These are phyloP conservation scores for Diabrotica balteata DNA, from an alignment of 2,888 invertebrate species.

Conservation along the genomic window DNA sequence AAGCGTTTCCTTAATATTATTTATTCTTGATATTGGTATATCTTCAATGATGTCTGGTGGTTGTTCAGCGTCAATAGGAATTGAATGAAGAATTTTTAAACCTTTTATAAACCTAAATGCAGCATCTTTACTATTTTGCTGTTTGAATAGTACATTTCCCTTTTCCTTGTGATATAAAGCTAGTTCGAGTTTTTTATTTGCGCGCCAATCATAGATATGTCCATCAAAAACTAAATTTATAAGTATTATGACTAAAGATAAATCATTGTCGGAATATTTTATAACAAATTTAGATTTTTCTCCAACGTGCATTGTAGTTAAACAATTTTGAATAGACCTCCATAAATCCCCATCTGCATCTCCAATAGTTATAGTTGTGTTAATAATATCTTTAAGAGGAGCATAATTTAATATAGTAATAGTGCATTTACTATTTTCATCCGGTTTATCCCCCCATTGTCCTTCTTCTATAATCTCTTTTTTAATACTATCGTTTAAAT, in stretches of 20 bases:
- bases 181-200: constrained; percentile 57
- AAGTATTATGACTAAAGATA: constrained; percentile 57
- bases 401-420: constrained; percentile 48
- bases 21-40: constrained; percentile 63
- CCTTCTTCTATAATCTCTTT: constrained; percentile 52
- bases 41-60: constrained; percentile 62
- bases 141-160: constrained; percentile 71
- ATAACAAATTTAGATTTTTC: constrained; percentile 62
- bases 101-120: constrained; percentile 77
- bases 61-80: constrained; percentile 62
- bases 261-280: constrained; percentile 47
- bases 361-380: constrained; percentile 55
- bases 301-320: constrained; percentile 61
- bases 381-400: constrained; percentile 41
- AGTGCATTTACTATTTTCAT: constrained; percentile 54
- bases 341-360: constrained; percentile 60
- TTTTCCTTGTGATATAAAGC: constrained; percentile 61
- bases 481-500: constrained; percentile 53
- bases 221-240: constrained; percentile 56
- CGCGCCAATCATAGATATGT: constrained; percentile 59
- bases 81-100: constrained; percentile 74
- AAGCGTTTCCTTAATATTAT: constrained; percentile 69
- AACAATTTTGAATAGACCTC: constrained; percentile 60
- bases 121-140: constrained; percentile 66
- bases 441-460: constrained; percentile 53